Evolutionary conservation across 1,140 invertebrate species (phyloP).

Genomic region (Drosophila albomicans): DNA sequence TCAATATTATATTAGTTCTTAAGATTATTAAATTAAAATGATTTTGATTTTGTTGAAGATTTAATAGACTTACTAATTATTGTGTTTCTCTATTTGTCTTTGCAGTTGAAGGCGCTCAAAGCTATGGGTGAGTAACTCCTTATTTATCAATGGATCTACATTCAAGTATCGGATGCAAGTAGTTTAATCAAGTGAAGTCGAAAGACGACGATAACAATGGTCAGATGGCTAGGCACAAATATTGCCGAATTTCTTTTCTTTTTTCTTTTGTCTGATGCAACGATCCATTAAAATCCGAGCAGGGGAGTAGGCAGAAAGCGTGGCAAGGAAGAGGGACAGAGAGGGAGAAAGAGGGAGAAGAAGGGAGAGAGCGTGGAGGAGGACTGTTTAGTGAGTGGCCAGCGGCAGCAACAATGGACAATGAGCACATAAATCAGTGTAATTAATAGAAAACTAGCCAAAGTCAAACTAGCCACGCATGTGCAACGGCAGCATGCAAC

Average conservation of each 20-base stretch:
- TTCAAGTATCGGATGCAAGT: background rate
- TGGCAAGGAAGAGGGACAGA: constrained; percentile 6
- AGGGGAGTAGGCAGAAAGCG: background rate
- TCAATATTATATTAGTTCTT: too few relatives aligned
- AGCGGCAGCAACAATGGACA: constrained; percentile 74
- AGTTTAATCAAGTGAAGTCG: constrained; percentile 24
- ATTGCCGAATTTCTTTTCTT: constrained; percentile 52
- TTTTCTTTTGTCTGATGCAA: constrained; percentile 24
- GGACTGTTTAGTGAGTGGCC: constrained; percentile 23
- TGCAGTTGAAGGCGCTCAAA: background rate
- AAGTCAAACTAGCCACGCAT: constrained; percentile 56
- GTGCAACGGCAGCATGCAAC: constrained; percentile 34
- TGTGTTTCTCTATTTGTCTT: too few relatives aligned
- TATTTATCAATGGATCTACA: constrained; percentile 44
- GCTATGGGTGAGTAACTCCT: background rate
- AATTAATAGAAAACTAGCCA: constrained; percentile 83
- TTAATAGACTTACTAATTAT: too few relatives aligned
- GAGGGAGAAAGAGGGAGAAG: background rate
- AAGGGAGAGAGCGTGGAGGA: background rate
- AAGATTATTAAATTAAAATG: too few relatives aligned
- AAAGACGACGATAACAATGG: constrained; percentile 39
- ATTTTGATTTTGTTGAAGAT: too few relatives aligned
- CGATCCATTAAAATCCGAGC: constrained; percentile 40
- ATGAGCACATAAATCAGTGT: constrained; percentile 84
- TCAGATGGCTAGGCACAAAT: background rate